These are phyloP conservation scores for Netelia inedita DNA, from an alignment of 2,888 invertebrate species.

Conservation along the genomic window DNA sequence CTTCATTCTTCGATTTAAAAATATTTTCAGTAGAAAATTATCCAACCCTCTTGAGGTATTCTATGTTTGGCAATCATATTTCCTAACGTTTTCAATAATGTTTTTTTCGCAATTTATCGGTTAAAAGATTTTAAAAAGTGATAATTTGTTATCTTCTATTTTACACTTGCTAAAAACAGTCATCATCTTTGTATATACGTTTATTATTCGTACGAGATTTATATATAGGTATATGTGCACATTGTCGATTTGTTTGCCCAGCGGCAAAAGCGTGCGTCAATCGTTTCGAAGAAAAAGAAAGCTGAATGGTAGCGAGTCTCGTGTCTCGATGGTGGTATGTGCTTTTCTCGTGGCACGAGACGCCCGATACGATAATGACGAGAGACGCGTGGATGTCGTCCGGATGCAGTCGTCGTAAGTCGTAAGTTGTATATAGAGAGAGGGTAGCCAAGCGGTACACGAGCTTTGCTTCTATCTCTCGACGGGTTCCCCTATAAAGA, in stretches of 20 bases:
- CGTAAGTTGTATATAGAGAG: not conserved
- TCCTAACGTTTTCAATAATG: not conserved
- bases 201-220: too few relatives aligned
- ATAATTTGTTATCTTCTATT: not conserved
- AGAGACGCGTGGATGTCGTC: conserved; percentile 66
- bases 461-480: conserved; percentile 60
- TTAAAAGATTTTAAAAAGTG: not conserved
- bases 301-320: conserved; percentile 35
- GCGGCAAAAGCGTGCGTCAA: conserved; percentile 57
- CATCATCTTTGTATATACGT: too few relatives aligned
- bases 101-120: not conserved
- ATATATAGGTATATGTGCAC: not conserved
- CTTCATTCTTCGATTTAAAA: conserved; percentile 43
- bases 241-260: conserved; percentile 42
- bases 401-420: conserved; percentile 58
- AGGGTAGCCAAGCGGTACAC: conserved; percentile 32
- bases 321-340: not conserved
- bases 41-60: conserved; percentile 32
- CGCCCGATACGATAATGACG: conserved; percentile 66
- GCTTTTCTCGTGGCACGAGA: conserved; percentile 43
- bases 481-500: conserved; percentile 65
- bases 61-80: conserved; percentile 10
- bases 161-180: too few relatives aligned
- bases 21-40: conserved; percentile 47
- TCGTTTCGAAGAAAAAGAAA: conserved; percentile 47